phyloP scores from a whole-genome alignment of 2,113 vertebrate species.

The Grus americana region DNA sequence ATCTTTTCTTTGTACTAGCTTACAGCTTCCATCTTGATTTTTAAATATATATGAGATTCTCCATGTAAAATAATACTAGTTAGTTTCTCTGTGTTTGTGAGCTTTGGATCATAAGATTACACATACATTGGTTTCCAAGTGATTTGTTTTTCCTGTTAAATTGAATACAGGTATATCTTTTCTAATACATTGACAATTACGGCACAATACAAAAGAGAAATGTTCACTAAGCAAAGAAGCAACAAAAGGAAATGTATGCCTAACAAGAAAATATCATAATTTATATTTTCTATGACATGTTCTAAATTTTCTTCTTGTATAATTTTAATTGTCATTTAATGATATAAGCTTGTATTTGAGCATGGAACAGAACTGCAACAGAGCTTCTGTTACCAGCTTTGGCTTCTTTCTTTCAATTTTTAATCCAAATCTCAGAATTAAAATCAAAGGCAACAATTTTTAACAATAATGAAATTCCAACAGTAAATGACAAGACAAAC shows the following conservation, averaged over 20 bases:
- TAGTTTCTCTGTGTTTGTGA: background rate
- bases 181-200: background rate
- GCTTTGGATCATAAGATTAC: background rate
- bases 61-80: background rate
- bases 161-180: background rate
- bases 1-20: background rate
- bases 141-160: background rate
- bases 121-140: background rate
- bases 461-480: background rate
- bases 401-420: background rate
- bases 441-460: background rate
- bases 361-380: background rate
- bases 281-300: background rate
- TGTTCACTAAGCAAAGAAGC: background rate
- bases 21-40: background rate
- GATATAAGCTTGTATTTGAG: background rate
- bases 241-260: background rate
- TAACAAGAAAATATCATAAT: background rate
- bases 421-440: background rate
- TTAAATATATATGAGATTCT: background rate
- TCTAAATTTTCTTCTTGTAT: background rate
- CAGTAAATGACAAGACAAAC: background rate
- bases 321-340: background rate
- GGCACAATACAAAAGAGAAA: background rate
- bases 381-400: background rate